These are phyloP conservation scores for Diplodus sargus DNA, from an alignment of 2,797 vertebrate genomes.

Conservation along the genomic window DNA sequence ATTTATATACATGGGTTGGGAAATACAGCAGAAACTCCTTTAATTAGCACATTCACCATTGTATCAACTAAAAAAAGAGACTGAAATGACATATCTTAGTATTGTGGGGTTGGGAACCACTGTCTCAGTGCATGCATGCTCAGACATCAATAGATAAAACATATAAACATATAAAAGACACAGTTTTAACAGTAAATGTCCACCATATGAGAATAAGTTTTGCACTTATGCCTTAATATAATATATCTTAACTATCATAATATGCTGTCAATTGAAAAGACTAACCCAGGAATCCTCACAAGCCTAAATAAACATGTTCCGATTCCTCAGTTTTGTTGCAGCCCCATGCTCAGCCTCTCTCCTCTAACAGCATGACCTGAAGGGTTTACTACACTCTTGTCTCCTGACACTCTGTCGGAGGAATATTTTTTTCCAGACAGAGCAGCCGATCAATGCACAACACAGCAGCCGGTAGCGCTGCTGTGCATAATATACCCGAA, in stretches of 20 bases:
- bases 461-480: slow-evolving; percentile 38
- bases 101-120: background rate
- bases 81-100: background rate
- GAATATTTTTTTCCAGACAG: slow-evolving; percentile 7
- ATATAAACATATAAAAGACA: too few relatives aligned
- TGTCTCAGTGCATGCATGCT: background rate
- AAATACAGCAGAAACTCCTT: background rate
- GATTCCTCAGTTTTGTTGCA: background rate
- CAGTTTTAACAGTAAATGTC: background rate
- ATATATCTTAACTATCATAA: background rate
- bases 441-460: slow-evolving; percentile 42
- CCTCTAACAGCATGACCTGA: slow-evolving; percentile 19
- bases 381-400: slow-evolving; percentile 22
- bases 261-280: background rate
- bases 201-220: background rate
- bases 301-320: background rate
- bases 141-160: too few relatives aligned
- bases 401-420: slow-evolving; percentile 29
- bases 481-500: slow-evolving; percentile 35
- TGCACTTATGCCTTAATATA: background rate
- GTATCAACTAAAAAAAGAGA: background rate
- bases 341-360: background rate
- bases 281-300: background rate
- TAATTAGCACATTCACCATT: background rate
- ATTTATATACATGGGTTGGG: too few relatives aligned